A percentile compares a stretch with the other conserved stretches of the same genome.
Evolutionary conservation across 53 echinoderm and acorn worm genomes (phyloP).

Genomic region (Crossaster papposus): DNA sequence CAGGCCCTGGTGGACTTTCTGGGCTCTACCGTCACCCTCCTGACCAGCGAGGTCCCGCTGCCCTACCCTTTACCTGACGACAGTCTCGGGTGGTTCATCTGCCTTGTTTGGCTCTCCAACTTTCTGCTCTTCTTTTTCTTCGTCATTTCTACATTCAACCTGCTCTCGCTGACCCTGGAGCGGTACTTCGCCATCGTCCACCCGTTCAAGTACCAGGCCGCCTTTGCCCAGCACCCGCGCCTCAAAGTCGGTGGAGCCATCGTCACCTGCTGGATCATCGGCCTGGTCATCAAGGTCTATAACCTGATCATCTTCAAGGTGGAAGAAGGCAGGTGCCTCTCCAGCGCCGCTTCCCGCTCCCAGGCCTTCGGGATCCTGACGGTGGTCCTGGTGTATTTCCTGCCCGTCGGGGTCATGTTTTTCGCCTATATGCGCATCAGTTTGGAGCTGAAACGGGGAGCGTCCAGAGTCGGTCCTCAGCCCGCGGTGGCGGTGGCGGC

Average conservation of each 20-base stretch:
- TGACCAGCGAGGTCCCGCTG: slow-evolving; percentile 46
- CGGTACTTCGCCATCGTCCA: slow-evolving; percentile 80
- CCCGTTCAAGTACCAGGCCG: slow-evolving; percentile 78
- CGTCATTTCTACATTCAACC: slow-evolving; percentile 83
- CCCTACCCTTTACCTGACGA: slow-evolving; percentile 35
- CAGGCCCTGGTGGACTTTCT: slow-evolving; percentile 84
- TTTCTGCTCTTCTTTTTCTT: slow-evolving; percentile 79
- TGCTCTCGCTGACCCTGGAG: slow-evolving; percentile 80
- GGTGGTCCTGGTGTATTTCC: slow-evolving; percentile 74
- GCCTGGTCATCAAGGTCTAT: slow-evolving; percentile 57
- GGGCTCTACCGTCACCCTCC: slow-evolving; percentile 73
- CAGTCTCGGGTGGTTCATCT: slow-evolving; percentile 68
- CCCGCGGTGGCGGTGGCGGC: neutral
- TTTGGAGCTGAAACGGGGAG: slow-evolving; percentile 62
- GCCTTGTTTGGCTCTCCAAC: slow-evolving; percentile 81
- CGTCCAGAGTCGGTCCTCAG: slow-evolving; percentile 40
- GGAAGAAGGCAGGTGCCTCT: slow-evolving; percentile 40
- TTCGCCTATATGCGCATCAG: slow-evolving; percentile 74
- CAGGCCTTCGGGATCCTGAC: slow-evolving; percentile 62
- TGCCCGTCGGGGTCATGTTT: slow-evolving; percentile 80
- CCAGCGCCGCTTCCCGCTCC: slow-evolving; percentile 8
- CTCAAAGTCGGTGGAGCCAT: slow-evolving; percentile 52
- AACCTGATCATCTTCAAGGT: slow-evolving; percentile 40
- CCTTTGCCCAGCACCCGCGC: slow-evolving; percentile 65
- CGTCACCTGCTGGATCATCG: slow-evolving; percentile 69